A percentile compares a stretch with the other conserved stretches of the same genome.
Conservation (phyloP, 2,888 invertebrate genomes). For the Euclidia mi region DNA sequence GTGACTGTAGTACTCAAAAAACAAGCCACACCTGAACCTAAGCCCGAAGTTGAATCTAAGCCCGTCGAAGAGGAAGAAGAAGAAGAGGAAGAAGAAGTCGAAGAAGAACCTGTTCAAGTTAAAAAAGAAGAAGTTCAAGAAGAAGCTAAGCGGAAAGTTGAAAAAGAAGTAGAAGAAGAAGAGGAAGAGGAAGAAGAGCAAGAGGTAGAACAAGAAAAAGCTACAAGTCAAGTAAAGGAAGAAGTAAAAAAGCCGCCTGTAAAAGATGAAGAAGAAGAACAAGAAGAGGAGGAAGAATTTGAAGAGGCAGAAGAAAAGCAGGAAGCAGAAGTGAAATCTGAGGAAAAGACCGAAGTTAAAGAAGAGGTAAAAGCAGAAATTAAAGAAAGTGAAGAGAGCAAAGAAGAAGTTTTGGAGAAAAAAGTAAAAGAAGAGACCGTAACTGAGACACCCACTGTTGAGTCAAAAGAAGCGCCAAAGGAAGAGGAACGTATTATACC, state of each 20-base stretch:
- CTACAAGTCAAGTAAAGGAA: constrained; percentile 50
- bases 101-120: constrained; percentile 28
- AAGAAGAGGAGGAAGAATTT: constrained; percentile 29
- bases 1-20: constrained; percentile 60
- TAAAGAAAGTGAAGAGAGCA: constrained; percentile 13
- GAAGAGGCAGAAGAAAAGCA: constrained; percentile 21
- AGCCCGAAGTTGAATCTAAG: constrained; percentile 23
- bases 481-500: constrained; percentile 43
- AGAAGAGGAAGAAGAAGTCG: constrained; percentile 28
- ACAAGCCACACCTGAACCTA: constrained; percentile 29
- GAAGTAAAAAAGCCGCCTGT: constrained; percentile 30
- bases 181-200: constrained; percentile 42
- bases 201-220: constrained; percentile 56
- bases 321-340: constrained; percentile 20
- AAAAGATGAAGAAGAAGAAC: constrained; percentile 9
- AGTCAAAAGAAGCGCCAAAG: constrained; percentile 39
- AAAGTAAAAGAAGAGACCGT: constrained; percentile 36
- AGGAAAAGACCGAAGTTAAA: constrained; percentile 21
- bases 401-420: constrained; percentile 42
- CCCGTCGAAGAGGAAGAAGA: constrained; percentile 26
- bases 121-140: constrained; percentile 26
- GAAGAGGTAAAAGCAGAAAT: constrained; percentile 19
- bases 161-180: constrained; percentile 24
- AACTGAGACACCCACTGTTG: constrained; percentile 34
- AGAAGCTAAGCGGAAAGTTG: constrained; percentile 24